phyloP scores from a whole-genome alignment of 2,113 vertebrate genomes.

The Oceanodroma tethys region DNA sequence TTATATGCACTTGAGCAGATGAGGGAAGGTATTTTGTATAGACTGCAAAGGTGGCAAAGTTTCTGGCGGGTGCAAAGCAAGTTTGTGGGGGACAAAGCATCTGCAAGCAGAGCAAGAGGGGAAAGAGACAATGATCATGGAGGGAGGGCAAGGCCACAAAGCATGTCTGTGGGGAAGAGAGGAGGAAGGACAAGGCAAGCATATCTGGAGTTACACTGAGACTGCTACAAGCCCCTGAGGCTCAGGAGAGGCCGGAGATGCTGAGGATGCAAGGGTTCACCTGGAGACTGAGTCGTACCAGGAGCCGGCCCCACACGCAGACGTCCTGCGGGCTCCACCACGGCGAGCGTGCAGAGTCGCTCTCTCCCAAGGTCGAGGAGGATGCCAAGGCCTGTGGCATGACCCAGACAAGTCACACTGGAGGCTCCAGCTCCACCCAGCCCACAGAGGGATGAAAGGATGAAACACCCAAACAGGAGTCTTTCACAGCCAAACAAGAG shows the following conservation, averaged over 20 bases:
- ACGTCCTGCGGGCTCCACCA: background rate
- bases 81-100: background rate
- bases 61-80: background rate
- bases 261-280: background rate
- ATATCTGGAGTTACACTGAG: background rate
- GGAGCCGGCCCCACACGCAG: rapidly evolving
- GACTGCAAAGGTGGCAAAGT: background rate
- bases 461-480: background rate
- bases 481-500: background rate
- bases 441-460: background rate
- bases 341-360: rapidly evolving
- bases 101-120: background rate
- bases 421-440: background rate
- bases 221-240: background rate
- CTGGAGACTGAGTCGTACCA: background rate
- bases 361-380: background rate
- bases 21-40: background rate
- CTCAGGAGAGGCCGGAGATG: background rate
- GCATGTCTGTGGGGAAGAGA: background rate
- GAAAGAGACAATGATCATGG: background rate
- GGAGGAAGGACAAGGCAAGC: background rate
- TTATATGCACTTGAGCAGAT: background rate
- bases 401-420: background rate
- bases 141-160: background rate
- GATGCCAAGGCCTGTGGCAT: background rate